phyloP scores from a whole-genome alignment of 2,888 invertebrate species.

The Catocala sponsa region DNA sequence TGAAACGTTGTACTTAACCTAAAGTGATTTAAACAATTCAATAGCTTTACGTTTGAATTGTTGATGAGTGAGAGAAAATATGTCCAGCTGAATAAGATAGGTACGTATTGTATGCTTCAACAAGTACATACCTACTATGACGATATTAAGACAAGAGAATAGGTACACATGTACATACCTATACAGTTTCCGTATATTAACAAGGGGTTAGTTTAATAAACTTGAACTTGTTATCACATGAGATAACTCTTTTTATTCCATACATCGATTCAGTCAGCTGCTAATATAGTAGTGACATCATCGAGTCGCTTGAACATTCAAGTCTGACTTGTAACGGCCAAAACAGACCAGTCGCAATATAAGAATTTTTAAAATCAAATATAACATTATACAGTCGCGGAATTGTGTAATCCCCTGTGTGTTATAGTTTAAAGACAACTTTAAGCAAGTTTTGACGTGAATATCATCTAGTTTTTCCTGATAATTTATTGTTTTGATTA shows the following conservation, averaged over 20 bases:
- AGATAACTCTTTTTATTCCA: constrained; percentile 58
- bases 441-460: neutral
- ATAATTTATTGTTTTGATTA: constrained; percentile 24
- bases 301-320: constrained; percentile 38
- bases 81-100: no score
- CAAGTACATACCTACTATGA: neutral
- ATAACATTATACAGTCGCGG: neutral
- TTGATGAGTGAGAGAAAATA: no score
- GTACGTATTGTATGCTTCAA: no score
- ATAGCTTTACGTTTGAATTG: no score
- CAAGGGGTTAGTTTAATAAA: constrained; percentile 33
- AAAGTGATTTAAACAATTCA: no score
- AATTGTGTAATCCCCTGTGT: neutral
- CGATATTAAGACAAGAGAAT: neutral
- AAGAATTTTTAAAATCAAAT: neutral
- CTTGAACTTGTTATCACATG: constrained; percentile 57
- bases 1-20: no score
- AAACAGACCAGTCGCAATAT: constrained; percentile 9
- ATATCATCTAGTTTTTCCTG: constrained; percentile 3
- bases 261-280: constrained; percentile 50
- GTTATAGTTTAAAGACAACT: constrained; percentile 12
- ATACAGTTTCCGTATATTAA: constrained; percentile 3
- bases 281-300: constrained; percentile 69
- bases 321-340: constrained; percentile 47
- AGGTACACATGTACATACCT: neutral